phyloP scores from a whole-genome alignment of 2,113 vertebrate species.

The Alouatta palliata region DNA sequence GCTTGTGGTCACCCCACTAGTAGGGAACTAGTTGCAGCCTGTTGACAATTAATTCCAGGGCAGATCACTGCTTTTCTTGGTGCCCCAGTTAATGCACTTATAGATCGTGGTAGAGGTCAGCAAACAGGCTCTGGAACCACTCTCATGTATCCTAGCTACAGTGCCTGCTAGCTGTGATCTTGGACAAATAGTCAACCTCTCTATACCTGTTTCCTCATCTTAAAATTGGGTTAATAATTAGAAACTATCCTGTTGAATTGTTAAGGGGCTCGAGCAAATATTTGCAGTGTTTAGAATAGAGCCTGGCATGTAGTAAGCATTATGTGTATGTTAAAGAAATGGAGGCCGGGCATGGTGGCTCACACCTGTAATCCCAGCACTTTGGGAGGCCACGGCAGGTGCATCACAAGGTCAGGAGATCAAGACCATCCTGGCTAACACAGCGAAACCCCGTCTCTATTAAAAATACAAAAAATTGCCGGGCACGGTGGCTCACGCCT shows the following conservation, averaged over 20 bases:
- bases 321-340: not conserved
- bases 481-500: too few relatives aligned
- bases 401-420: not conserved
- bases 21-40: not conserved
- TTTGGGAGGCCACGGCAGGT: not conserved
- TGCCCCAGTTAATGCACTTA: not conserved
- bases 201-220: not conserved
- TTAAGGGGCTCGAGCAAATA: not conserved
- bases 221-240: not conserved
- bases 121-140: not conserved
- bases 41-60: not conserved
- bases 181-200: not conserved
- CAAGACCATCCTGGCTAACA: not conserved
- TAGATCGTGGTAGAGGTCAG: not conserved
- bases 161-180: not conserved
- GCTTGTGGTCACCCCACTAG: not conserved
- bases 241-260: not conserved
- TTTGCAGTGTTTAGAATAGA: not conserved
- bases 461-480: not conserved
- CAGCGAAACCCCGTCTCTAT: not conserved
- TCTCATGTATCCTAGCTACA: not conserved
- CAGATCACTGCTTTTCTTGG: not conserved
- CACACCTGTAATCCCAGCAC: not conserved
- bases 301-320: not conserved
- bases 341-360: not conserved